Conservation (phyloP, 2,113 vertebrate species). For the Oryzias melastigma region DNA sequence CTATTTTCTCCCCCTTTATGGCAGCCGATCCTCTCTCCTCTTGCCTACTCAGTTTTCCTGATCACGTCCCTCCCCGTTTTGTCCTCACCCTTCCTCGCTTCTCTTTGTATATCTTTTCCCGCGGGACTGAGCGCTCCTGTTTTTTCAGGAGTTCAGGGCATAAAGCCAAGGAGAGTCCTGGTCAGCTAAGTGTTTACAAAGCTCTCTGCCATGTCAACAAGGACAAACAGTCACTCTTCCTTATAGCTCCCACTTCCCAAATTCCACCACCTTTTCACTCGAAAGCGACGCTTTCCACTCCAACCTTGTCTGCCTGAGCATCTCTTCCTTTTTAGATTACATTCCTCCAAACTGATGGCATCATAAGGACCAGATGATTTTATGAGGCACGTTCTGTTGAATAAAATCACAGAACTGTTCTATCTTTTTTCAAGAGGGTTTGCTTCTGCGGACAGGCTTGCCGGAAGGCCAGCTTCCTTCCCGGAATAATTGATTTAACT, state of each 20-base stretch:
- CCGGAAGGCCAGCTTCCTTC: slow-evolving; percentile 53
- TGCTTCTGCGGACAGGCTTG: slow-evolving; percentile 17
- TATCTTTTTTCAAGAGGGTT: neutral
- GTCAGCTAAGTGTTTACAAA: slow-evolving; percentile 71
- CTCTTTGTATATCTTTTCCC: slow-evolving; percentile 43
- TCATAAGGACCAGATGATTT: no score
- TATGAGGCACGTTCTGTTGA: no score
- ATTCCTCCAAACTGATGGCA: no score
- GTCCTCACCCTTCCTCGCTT: slow-evolving; percentile 37
- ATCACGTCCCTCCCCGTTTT: slow-evolving; percentile 29
- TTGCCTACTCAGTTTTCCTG: slow-evolving; percentile 27
- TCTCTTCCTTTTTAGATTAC: no score
- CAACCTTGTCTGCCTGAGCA: neutral
- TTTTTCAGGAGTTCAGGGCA: slow-evolving; percentile 61
- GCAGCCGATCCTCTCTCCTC: slow-evolving; percentile 23
- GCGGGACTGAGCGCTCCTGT: slow-evolving; percentile 39
- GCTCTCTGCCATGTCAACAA: slow-evolving; percentile 70
- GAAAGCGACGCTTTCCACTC: slow-evolving; percentile 18
- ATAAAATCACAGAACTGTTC: no score
- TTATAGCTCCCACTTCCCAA: slow-evolving; percentile 23
- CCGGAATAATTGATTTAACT: slow-evolving; percentile 79
- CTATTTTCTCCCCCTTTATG: slow-evolving; percentile 5
- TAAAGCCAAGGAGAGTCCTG: slow-evolving; percentile 68
- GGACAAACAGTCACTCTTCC: slow-evolving; percentile 56
- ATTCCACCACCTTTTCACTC: slow-evolving; percentile 37